phyloP scores from a whole-genome alignment of 1,140 invertebrate species.

The Eubasilissa regina region DNA sequence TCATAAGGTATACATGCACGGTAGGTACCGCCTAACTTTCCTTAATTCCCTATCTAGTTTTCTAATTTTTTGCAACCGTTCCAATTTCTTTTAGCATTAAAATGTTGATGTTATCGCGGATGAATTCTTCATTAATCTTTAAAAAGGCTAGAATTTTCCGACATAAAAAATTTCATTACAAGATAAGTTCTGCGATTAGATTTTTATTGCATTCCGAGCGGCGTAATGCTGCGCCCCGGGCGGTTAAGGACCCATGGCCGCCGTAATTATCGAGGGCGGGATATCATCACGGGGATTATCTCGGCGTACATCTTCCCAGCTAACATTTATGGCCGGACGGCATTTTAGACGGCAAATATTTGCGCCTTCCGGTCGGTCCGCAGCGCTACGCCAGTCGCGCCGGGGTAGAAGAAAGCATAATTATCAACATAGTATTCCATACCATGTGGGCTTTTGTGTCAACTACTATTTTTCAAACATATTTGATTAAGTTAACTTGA shows the following conservation, averaged over 20 bases:
- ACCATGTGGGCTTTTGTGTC: too few species aligned
- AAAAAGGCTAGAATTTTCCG: too few species aligned
- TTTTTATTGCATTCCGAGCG: constrained; percentile 25
- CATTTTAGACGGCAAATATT: constrained; percentile 45
- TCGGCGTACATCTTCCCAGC: constrained; percentile 46
- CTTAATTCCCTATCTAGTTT: too few species aligned
- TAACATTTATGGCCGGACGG: constrained; percentile 50
- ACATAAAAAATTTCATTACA: constrained; percentile 12
- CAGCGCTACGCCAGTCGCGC: not conserved
- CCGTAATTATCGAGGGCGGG: constrained; percentile 29
- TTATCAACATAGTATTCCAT: not conserved
- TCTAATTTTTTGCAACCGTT: too few species aligned
- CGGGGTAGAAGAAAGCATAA: constrained; percentile 17
- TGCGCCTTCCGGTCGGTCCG: constrained; percentile 29
- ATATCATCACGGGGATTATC: constrained; percentile 49
- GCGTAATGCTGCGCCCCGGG: not conserved
- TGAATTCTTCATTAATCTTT: too few species aligned
- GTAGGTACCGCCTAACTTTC: too few species aligned
- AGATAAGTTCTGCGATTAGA: constrained; percentile 25
- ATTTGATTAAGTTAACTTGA: too few species aligned
- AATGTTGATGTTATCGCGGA: too few species aligned
- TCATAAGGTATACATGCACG: too few species aligned
- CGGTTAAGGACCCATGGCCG: not conserved
- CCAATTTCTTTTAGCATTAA: too few species aligned
- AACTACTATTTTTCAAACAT: too few species aligned